Conservation (phyloP, 2,113 vertebrate species). For the Litocranius walleri region DNA sequence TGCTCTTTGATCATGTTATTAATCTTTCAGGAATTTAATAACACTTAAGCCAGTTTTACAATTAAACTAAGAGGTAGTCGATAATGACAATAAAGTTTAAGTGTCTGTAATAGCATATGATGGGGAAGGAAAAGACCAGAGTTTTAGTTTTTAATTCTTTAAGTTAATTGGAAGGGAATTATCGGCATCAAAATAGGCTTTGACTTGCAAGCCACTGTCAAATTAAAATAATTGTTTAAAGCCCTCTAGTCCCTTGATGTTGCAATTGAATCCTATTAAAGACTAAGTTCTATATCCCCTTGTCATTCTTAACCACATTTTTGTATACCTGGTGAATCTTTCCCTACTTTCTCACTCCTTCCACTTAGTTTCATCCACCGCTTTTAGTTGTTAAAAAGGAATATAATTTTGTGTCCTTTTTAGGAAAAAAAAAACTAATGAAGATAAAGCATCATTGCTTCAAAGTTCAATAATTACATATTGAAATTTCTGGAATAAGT, state of each 20-base stretch:
- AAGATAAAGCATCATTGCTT: not conserved
- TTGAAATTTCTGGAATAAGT: not conserved
- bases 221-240: slow-evolving; percentile 35
- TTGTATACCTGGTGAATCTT: not conserved
- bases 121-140: not conserved
- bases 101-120: not conserved
- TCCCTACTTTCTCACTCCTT: not conserved
- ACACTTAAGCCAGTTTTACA: not conserved
- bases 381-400: not conserved
- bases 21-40: slow-evolving; percentile 62
- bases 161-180: slow-evolving; percentile 6
- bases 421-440: not conserved
- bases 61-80: slow-evolving; percentile 15
- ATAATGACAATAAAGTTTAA: slow-evolving; percentile 45
- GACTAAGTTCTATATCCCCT: not conserved
- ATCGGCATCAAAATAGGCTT: not conserved
- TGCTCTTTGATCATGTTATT: slow-evolving; percentile 58
- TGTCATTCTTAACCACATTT: not conserved
- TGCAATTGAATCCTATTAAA: not conserved
- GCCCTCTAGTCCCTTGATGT: not conserved
- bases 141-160: slow-evolving; percentile 14
- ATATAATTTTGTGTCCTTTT: not conserved
- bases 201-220: not conserved
- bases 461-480: not conserved
- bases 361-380: not conserved